These are phyloP conservation scores for Ostrea denselamellosa DNA, from an alignment of 1,140 invertebrate species.

Conservation along the genomic window DNA sequence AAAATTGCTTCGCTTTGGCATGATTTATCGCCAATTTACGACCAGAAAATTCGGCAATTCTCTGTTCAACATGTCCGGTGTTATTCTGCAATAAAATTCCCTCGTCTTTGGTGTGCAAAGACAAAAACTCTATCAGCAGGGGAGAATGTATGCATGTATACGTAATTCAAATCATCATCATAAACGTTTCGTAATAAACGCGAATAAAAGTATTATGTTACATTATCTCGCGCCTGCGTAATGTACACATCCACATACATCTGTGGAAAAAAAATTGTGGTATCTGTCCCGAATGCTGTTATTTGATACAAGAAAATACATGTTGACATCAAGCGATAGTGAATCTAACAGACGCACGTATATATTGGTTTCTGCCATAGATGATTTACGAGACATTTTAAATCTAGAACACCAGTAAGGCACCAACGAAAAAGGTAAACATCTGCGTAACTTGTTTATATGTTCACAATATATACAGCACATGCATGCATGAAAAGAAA, in stretches of 20 bases:
- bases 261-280: neutral
- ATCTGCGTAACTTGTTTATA: neutral
- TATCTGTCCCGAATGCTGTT: neutral
- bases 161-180: too few species aligned
- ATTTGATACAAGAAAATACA: conserved; percentile 30
- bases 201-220: too few species aligned
- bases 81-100: conserved; percentile 1
- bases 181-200: too few species aligned
- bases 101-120: neutral
- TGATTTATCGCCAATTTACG: conserved; percentile 36
- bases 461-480: neutral
- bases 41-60: conserved; percentile 32
- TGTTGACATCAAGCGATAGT: neutral
- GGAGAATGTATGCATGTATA: too few species aligned
- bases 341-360: neutral
- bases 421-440: neutral
- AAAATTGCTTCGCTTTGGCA: conserved; percentile 11
- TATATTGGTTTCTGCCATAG: neutral
- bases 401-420: neutral
- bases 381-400: neutral
- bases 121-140: too few species aligned
- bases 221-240: too few species aligned
- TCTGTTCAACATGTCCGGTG: conserved; percentile 34
- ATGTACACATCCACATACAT: too few species aligned
- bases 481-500: too few species aligned